These are phyloP conservation scores for Aplysia californica DNA, from an alignment of 1,140 invertebrate genomes.

Conservation along the genomic window DNA sequence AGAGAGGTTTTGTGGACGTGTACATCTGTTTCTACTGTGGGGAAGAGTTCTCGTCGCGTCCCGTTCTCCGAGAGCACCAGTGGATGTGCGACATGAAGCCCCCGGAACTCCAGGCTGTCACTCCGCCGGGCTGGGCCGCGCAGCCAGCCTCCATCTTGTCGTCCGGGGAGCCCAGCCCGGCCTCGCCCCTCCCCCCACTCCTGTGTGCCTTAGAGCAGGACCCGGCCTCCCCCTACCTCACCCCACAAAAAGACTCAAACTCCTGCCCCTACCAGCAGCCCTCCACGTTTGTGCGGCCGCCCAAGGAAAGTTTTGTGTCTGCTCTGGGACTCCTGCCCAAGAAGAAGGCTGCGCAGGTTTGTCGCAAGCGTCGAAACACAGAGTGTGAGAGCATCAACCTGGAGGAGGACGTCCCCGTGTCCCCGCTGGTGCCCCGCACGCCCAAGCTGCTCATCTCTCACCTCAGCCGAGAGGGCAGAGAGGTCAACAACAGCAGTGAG, in stretches of 20 bases:
- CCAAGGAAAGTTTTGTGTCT: not conserved
- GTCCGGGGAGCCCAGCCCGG: no score
- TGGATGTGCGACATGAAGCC: conserved; percentile 42
- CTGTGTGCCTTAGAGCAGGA: no score
- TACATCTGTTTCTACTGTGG: conserved; percentile 61
- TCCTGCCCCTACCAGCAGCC: no score
- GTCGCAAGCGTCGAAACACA: conserved; percentile 40
- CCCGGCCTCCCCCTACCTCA: no score
- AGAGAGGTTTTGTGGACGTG: conserved; percentile 44
- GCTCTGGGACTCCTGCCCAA: conserved; percentile 46
- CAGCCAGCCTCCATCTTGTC: no score
- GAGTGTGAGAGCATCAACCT: conserved; percentile 54
- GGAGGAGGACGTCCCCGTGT: conserved; percentile 44
- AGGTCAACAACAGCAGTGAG: no score
- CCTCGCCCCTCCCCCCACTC: no score
- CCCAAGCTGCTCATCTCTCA: conserved; percentile 61
- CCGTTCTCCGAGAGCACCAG: conserved; percentile 51
- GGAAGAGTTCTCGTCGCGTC: conserved; percentile 51
- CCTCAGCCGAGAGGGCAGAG: conserved; percentile 50
- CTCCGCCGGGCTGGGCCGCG: no score
- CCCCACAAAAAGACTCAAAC: no score
- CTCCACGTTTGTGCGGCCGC: no score
- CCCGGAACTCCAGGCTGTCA: not conserved
- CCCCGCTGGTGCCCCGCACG: conserved; percentile 53
- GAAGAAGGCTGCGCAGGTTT: conserved; percentile 41